These are phyloP conservation scores for Drosophila arizonae DNA, from an alignment of 1,140 invertebrate species.

Conservation along the genomic window DNA sequence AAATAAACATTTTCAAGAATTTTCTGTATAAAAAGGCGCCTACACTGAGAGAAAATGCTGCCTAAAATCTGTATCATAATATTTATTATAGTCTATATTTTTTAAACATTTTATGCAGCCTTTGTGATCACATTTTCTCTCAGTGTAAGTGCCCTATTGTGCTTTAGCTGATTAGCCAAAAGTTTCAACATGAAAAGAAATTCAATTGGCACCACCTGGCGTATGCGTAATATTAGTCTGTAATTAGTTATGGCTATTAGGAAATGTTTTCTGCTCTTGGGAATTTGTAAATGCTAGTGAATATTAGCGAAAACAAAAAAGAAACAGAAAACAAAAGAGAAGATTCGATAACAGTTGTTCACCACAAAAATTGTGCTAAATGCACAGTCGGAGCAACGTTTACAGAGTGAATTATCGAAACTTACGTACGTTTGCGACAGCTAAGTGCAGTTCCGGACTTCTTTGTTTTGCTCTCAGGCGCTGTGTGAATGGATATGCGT, in stretches of 20 bases:
- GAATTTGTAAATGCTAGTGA: background rate
- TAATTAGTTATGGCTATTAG: background rate
- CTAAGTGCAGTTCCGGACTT: constrained; percentile 14
- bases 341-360: background rate
- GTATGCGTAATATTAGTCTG: constrained; percentile 32
- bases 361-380: background rate
- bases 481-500: background rate
- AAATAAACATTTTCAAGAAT: no score
- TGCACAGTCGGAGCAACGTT: background rate
- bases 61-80: background rate
- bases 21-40: no score
- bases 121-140: background rate
- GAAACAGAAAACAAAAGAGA: background rate
- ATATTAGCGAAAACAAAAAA: background rate
- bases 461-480: constrained; percentile 7
- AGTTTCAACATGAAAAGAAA: background rate
- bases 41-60: no score
- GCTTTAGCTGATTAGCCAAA: background rate
- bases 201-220: constrained; percentile 14
- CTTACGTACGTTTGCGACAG: background rate
- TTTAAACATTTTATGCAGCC: background rate
- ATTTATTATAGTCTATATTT: background rate
- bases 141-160: background rate
- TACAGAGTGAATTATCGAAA: background rate
- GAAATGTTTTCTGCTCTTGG: background rate